Base-by-base conservation (phyloP, 2,888 invertebrate genomes). In the Erannis defoliaria region DNA sequence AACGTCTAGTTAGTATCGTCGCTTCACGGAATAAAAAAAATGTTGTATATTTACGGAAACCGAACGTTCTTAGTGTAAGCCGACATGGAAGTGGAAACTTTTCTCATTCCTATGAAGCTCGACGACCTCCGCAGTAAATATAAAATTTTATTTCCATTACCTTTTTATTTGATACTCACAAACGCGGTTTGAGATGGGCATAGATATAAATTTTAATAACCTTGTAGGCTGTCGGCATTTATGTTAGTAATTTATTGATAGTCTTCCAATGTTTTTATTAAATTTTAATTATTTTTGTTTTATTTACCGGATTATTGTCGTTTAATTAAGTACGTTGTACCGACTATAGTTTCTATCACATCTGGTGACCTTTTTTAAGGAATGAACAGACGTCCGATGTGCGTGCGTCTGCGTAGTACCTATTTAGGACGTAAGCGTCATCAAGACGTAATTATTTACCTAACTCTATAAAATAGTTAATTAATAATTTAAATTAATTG, bases 101-200 rank as follows among this genome's bases (percentile, higher is more conserved):
- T 37, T 1, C 14, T 5, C 35, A 57, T 50, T 14, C 26, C 50
- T 50, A 26, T 18, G 14, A 14, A 31, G n/a, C 38, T 38, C 31
- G 14, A 31, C 18, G 18, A 18, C 38, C 19, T 16, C 38, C 14
- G 49, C 43, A 43, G 57, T 57, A 57, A 50, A 57, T 43, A 43
- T 50, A 43, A 50, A 48, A 33, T 50, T 57, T 57, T 57, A 50
- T 43, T 43, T 26, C 57, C 33, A 49, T 56, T 37, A 50, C 42
- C 43, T 35, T 35, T 57, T 49, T 50, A 57, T 57, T 50, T 43
- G 50, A 43, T 50, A 42, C 35, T 50, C 33, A 43, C 33, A 33
- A 43, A 35, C 57, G 43, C 43, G 43, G 57, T 43, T 37, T 31
- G 31, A 21, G 29, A 12, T 6, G 14, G 21, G 38, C 6, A 31